Evolutionary conservation across 1,140 invertebrate species (phyloP).

Genomic region (Glomeris maerens): DNA sequence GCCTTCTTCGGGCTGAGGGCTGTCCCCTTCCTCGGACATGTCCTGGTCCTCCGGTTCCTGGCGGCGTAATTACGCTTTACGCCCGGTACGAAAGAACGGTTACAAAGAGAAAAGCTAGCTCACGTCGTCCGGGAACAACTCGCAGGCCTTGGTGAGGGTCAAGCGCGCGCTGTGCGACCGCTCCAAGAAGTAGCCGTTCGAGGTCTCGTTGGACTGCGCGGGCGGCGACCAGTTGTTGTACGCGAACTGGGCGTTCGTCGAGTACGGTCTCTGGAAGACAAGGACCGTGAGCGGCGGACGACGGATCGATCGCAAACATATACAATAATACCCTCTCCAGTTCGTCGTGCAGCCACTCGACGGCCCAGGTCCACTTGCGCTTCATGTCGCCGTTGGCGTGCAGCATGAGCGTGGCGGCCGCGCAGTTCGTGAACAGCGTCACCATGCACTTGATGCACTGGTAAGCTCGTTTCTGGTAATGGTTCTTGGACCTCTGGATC

Average conservation of each 20-base stretch:
- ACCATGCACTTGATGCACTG: slow-evolving; percentile 94
- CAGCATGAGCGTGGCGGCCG: slow-evolving; percentile 53
- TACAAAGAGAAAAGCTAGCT: slow-evolving; percentile 14
- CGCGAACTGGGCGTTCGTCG: slow-evolving; percentile 44
- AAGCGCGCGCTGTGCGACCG: slow-evolving; percentile 82
- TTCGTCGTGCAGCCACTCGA: slow-evolving; percentile 90
- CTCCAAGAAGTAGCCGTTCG: slow-evolving; percentile 88
- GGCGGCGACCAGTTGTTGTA: slow-evolving; percentile 90
- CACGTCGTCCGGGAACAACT: slow-evolving; percentile 65
- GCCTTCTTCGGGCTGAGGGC: slow-evolving; percentile 24
- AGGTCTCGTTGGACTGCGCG: slow-evolving; percentile 83
- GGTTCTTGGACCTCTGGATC: slow-evolving; percentile 75
- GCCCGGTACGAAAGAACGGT: not conserved
- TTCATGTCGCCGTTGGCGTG: slow-evolving; percentile 59
- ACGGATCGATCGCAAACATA: not conserved
- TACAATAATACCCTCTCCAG: slow-evolving; percentile 47
- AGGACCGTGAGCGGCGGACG: not conserved
- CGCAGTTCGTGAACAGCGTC: slow-evolving; percentile 70
- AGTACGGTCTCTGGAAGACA: slow-evolving; percentile 42
- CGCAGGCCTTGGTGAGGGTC: slow-evolving; percentile 67
- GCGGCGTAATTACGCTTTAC: not conserved
- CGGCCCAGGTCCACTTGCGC: slow-evolving; percentile 70
- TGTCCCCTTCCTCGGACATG: slow-evolving; percentile 31
- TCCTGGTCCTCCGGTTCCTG: slow-evolving; percentile 25
- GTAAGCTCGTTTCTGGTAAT: slow-evolving; percentile 92